These are phyloP conservation scores for Troides aeacus DNA, from an alignment of 2,888 invertebrate species.

Conservation along the genomic window DNA sequence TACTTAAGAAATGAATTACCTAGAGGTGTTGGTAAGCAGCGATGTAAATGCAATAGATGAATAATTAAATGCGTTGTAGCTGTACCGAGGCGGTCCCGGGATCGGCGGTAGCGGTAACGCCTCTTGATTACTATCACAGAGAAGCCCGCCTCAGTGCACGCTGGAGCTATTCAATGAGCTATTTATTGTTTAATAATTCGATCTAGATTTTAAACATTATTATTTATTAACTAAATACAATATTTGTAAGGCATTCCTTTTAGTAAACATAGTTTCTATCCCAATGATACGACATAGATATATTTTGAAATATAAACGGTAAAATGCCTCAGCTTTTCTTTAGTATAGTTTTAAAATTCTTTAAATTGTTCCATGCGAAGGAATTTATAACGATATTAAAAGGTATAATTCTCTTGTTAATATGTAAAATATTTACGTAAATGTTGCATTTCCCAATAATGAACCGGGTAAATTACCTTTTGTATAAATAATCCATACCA, in stretches of 20 bases:
- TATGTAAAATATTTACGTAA: slow-evolving; percentile 62
- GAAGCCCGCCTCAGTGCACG: slow-evolving; percentile 62
- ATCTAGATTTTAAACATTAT: slow-evolving; percentile 39
- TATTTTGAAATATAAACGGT: not conserved
- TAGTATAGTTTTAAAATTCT: not conserved
- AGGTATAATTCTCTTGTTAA: slow-evolving; percentile 52
- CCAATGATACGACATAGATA: too few species aligned
- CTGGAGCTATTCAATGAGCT: slow-evolving; percentile 59
- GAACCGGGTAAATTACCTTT: slow-evolving; percentile 77
- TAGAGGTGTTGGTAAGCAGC: slow-evolving; percentile 30
- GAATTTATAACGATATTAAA: slow-evolving; percentile 52
- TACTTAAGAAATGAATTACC: slow-evolving; percentile 22
- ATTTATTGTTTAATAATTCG: slow-evolving; percentile 36
- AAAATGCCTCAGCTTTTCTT: not conserved
- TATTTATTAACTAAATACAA: not conserved
- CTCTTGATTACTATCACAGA: slow-evolving; percentile 64
- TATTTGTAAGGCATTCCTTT: too few species aligned
- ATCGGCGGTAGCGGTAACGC: slow-evolving; percentile 62
- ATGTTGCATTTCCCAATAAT: slow-evolving; percentile 78
- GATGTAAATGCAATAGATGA: slow-evolving; percentile 52
- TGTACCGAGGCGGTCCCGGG: slow-evolving; percentile 50
- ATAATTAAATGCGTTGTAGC: slow-evolving; percentile 60
- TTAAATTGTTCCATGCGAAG: slow-evolving; percentile 3
- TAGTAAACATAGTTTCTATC: too few species aligned
- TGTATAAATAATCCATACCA: slow-evolving; percentile 78